phyloP scores from a whole-genome alignment of 2,113 vertebrate genomes.

The Psilopsiagon aurifrons region DNA sequence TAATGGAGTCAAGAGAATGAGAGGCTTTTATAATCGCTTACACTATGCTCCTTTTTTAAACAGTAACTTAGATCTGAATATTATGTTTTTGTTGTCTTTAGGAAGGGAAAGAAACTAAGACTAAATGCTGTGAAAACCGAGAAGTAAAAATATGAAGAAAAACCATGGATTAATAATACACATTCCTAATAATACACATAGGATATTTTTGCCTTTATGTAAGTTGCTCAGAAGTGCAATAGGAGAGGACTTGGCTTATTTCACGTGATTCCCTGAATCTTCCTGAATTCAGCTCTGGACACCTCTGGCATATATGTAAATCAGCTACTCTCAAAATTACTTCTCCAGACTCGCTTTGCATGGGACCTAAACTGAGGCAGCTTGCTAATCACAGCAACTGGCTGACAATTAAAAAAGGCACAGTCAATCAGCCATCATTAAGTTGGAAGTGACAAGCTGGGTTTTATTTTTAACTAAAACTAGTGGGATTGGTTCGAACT shows the following conservation, averaged over 20 bases:
- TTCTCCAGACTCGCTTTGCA: neutral
- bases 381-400: constrained; percentile 22
- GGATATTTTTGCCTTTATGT: neutral
- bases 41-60: neutral
- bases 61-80: neutral
- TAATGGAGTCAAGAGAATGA: neutral
- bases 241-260: neutral
- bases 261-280: neutral
- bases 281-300: neutral
- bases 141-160: neutral
- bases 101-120: neutral
- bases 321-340: neutral
- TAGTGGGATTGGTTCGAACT: neutral
- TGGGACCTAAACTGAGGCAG: neutral
- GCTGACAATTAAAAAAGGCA: constrained; percentile 21
- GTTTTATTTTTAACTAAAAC: constrained; percentile 46
- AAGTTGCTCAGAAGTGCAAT: neutral
- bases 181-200: neutral
- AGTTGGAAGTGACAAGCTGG: neutral
- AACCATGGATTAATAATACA: neutral
- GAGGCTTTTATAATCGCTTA: neutral
- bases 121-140: neutral
- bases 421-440: constrained; percentile 10
- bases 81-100: neutral
- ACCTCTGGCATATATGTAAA: neutral